Conservation (phyloP, 2,797 vertebrate species). For the Malurus leucopterus region DNA sequence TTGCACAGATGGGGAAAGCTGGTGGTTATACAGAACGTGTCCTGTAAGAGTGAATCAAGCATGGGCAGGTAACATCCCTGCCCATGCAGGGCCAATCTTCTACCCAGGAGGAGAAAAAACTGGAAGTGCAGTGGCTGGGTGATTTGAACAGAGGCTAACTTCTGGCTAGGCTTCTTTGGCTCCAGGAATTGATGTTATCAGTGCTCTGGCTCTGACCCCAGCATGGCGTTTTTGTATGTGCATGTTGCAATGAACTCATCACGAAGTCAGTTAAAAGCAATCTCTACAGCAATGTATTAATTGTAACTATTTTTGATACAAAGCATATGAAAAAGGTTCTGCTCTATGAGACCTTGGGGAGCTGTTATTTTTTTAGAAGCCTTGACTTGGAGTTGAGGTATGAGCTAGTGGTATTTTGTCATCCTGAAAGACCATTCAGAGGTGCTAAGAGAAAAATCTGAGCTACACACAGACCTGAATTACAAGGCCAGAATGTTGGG, state of each 20-base stretch:
- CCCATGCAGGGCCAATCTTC: too few species aligned
- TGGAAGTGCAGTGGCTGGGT: not conserved
- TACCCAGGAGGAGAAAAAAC: not conserved
- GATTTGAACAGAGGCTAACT: not conserved
- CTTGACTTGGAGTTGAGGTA: not conserved
- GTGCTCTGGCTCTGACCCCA: not conserved
- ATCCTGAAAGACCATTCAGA: not conserved
- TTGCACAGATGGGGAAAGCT: not conserved
- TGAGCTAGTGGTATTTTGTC: not conserved
- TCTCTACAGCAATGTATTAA: not conserved
- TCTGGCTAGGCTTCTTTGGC: not conserved
- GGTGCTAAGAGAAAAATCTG: not conserved
- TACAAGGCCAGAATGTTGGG: not conserved
- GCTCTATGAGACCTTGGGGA: not conserved
- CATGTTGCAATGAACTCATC: accelerated
- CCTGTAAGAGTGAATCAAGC: not conserved
- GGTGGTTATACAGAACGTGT: not conserved
- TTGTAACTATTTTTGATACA: not conserved
- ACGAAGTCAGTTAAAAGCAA: not conserved
- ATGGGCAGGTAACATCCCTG: not conserved
- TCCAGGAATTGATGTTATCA: not conserved
- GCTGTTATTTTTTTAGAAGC: not conserved
- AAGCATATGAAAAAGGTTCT: not conserved
- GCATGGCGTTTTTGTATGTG: not conserved
- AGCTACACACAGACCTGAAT: not conserved